Evolutionary conservation across 2,113 vertebrate species (phyloP).

Genomic region (Hyla sarda): DNA sequence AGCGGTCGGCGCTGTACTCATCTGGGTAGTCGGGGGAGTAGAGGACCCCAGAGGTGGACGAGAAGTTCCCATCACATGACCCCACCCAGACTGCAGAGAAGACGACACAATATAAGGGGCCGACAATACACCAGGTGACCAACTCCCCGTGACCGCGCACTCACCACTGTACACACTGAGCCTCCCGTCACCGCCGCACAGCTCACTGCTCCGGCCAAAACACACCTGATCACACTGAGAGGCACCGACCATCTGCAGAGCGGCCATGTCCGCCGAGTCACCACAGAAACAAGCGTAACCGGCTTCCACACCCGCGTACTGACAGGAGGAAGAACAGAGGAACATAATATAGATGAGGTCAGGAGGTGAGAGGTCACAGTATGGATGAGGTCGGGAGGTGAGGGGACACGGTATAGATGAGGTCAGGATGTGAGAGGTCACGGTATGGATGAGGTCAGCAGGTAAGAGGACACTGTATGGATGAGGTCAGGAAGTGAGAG

Average conservation of each 20-base stretch:
- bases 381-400: background rate
- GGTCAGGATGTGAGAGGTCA: background rate
- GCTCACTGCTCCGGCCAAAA: too few species aligned
- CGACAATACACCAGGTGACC: too few species aligned
- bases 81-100: slow-evolving; percentile 69
- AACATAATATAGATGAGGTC: background rate
- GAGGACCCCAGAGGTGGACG: slow-evolving; percentile 65
- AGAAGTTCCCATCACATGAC: slow-evolving; percentile 70
- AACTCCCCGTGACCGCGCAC: background rate
- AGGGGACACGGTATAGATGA: background rate
- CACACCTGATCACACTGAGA: too few species aligned
- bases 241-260: too few species aligned
- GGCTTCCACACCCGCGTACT: too few species aligned
- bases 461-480: background rate
- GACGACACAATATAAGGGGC: too few species aligned
- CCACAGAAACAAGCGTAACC: too few species aligned
- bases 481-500: too few species aligned
- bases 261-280: too few species aligned
- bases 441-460: too few species aligned
- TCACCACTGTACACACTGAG: slow-evolving; percentile 73
- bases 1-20: slow-evolving; percentile 69
- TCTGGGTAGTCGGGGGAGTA: slow-evolving; percentile 74
- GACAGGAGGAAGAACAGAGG: too few species aligned
- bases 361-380: background rate
- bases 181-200: too few species aligned